Conservation (phyloP, 2,888 invertebrate genomes). For the Deilephila porcellus region DNA sequence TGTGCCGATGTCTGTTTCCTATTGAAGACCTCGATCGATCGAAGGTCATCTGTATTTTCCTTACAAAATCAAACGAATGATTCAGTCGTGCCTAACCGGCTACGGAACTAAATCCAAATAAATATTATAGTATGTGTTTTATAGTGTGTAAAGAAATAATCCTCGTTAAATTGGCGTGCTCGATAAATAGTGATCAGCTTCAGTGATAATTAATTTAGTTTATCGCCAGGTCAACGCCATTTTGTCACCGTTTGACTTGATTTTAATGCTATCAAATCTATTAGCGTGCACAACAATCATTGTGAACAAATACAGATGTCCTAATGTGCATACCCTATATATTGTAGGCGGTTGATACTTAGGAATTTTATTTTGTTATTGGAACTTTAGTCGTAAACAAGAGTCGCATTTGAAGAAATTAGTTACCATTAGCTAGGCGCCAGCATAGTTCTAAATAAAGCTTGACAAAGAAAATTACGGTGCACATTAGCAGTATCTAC, state of each 20-base stretch:
- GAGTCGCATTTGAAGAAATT: not conserved
- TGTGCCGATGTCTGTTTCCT: not conserved
- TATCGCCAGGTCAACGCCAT: constrained; percentile 18
- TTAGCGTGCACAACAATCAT: not conserved
- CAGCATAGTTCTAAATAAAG: not conserved
- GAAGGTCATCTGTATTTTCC: not conserved
- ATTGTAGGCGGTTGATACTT: not conserved
- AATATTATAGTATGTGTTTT: not conserved
- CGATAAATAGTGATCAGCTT: constrained; percentile 50
- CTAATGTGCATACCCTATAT: not conserved
- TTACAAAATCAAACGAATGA: not conserved
- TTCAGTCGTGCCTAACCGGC: not conserved
- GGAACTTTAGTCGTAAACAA: not conserved
- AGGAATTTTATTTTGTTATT: not conserved
- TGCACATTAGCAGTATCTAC: not conserved
- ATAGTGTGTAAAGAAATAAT: not conserved
- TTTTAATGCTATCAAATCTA: constrained; percentile 3
- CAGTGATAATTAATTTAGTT: constrained; percentile 45
- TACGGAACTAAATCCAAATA: not conserved
- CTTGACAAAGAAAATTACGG: not conserved
- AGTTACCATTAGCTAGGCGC: not conserved
- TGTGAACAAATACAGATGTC: not conserved
- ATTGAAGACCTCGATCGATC: constrained; percentile 4
- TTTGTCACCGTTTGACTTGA: constrained; percentile 2
- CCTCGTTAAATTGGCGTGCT: constrained; percentile 35